Conservation (phyloP, 2,888 invertebrate species). For the Hemistola chrysoprasaria region DNA sequence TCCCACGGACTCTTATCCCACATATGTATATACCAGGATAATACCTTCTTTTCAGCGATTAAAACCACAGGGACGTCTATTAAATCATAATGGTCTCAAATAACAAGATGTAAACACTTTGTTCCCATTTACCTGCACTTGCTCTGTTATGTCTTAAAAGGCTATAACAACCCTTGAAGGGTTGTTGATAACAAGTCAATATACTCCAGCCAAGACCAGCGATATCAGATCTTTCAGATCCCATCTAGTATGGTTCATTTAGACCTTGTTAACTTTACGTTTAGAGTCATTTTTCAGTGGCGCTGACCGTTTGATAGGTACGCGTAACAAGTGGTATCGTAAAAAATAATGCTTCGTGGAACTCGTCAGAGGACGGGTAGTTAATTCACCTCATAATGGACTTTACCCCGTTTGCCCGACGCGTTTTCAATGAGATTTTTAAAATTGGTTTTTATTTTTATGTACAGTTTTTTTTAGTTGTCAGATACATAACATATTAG, state of each 20-base stretch:
- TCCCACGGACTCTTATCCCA: too few relatives aligned
- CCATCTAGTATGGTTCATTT: background rate
- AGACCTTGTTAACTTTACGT: constrained; percentile 4
- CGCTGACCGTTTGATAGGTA: constrained; percentile 34
- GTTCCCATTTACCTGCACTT: constrained; percentile 26
- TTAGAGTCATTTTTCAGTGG: constrained; percentile 29
- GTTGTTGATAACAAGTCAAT: constrained; percentile 34
- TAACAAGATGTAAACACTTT: constrained; percentile 16
- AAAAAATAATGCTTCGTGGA: constrained; percentile 43
- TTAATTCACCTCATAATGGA: constrained; percentile 29
- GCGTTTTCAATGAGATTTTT: constrained; percentile 7
- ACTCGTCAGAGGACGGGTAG: constrained; percentile 27
- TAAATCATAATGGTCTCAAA: too few relatives aligned
- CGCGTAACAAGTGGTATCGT: constrained; percentile 46
- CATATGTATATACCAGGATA: too few relatives aligned
- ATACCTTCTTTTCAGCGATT: too few relatives aligned
- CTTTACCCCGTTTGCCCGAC: constrained; percentile 15
- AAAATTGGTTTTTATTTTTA: constrained; percentile 8
- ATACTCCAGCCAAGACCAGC: constrained; percentile 21
- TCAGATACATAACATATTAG: too few relatives aligned
- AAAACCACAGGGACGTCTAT: too few relatives aligned
- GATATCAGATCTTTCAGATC: constrained; percentile 20
- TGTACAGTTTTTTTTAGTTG: too few relatives aligned
- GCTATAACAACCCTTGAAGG: constrained; percentile 27
- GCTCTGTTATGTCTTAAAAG: constrained; percentile 34